Evolutionary conservation across 2,797 vertebrate species (phyloP).

Genomic region (Myotis findleyi): DNA sequence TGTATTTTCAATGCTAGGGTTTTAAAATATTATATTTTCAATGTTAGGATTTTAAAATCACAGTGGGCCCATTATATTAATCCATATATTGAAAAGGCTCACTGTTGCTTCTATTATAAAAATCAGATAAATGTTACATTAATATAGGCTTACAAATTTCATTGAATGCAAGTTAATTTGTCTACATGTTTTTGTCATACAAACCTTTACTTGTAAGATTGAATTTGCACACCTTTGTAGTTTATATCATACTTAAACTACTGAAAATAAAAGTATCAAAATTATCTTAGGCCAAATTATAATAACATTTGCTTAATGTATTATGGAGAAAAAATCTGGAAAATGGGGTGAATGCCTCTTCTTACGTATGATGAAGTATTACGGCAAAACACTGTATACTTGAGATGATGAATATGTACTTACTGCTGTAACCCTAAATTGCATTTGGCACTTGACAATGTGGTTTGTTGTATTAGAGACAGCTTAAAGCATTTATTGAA

Average conservation of each 20-base stretch:
- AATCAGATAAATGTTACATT: neutral
- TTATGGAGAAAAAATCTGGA: neutral
- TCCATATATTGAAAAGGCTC: neutral
- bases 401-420: neutral
- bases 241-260: neutral
- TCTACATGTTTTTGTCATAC: neutral
- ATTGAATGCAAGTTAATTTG: neutral
- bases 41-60: conserved; percentile 1
- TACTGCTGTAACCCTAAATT: neutral
- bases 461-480: neutral
- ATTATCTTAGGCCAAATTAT: neutral
- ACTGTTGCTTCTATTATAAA: neutral
- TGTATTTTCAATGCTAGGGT: neutral
- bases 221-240: neutral
- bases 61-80: neutral
- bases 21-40: neutral
- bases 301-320: neutral
- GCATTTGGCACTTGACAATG: neutral
- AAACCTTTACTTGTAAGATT: neutral
- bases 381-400: neutral
- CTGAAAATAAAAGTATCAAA: neutral
- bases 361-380: neutral
- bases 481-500: neutral
- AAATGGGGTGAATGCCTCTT: neutral
- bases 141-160: neutral